phyloP scores from a whole-genome alignment of 2,797 vertebrate genomes.

The Sarcophilus harrisii region DNA sequence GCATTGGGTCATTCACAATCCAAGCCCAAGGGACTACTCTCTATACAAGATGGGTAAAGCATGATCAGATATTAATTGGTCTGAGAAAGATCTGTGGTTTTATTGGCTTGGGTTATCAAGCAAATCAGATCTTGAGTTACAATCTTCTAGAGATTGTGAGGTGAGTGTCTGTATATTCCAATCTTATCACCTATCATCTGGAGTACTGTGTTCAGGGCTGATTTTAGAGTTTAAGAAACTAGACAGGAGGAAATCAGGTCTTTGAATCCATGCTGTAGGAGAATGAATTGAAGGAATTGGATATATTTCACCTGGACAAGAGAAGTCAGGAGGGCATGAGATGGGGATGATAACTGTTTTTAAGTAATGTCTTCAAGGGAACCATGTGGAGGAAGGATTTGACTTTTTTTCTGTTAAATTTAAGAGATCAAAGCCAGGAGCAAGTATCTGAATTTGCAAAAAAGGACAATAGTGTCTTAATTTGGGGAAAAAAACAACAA shows the following conservation, averaged over 20 bases:
- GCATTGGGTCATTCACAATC: not conserved
- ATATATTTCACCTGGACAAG: too few species aligned
- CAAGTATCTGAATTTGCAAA: not conserved
- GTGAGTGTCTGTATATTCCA: not conserved
- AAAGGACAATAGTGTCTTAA: not conserved
- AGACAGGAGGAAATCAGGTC: not conserved
- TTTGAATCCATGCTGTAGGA: not conserved
- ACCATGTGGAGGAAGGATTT: not conserved
- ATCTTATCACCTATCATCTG: not conserved
- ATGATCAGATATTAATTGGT: not conserved
- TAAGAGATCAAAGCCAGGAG: not conserved
- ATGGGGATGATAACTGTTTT: not conserved
- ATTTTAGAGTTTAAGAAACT: not conserved
- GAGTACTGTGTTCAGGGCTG: not conserved
- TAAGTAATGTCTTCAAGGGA: not conserved
- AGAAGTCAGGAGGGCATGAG: too few species aligned
- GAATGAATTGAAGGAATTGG: too few species aligned
- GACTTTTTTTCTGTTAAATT: not conserved
- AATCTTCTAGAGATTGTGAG: not conserved
- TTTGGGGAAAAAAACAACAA: not conserved
- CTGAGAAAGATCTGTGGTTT: not conserved
- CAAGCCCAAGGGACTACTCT: not conserved
- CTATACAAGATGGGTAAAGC: not conserved
- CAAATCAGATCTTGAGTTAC: not conserved
- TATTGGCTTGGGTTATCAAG: not conserved